Base-by-base conservation (phyloP, 2,888 invertebrate genomes). In the Rutpela maculata region DNA sequence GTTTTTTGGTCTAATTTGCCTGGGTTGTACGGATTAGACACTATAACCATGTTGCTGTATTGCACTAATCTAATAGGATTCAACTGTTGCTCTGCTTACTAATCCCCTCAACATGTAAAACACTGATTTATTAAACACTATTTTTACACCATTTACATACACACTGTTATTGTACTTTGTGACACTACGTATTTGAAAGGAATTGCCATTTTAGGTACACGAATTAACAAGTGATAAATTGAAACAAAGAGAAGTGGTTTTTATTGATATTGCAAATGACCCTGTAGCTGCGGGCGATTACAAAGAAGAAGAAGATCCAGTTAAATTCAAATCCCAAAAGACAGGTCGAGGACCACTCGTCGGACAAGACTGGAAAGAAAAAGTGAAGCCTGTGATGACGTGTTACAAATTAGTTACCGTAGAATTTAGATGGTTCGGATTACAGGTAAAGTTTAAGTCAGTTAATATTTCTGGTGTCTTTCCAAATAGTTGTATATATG, bases 381-480 rank as follows among this genome's bases (percentile, higher is more conserved):
- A 92, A 57, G 93, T 94, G 63, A 91, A 94, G 72, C 98, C 98
- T 18, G 95, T 98, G 79, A 99, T 99, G 99, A 98, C 98, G 70
- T 98, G 98, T 90, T 99, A 99, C 91, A 99, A 99, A 91, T 92
- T 99, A 84, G 99, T 99, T 85, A 97, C 98, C 50, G 95, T 96
- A 80, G 97, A 99, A 92, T 99, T 99, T 92, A 99, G 98, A 92
- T 99, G 99, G 99, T 99, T 98, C 88, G 99, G 99, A 74, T 92
- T 99, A 78, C 95, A 95, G 92, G 93, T 93, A 60, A 35, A 11
- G 55, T 67, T 35, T 12, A 67, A 56, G 38, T 55, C 10, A 11
- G 31, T 26, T 12, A 6, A 18, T 56, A 57, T n/a, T 1, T 66
- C 17, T 31, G 12, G 0, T 17, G 18, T 62, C 6, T 19, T 55